A percentile compares a stretch with the other conserved stretches of the same genome.
These are phyloP conservation scores for Scytalopus superciliaris DNA, from an alignment of 2,113 vertebrate genomes.

Conservation along the genomic window DNA sequence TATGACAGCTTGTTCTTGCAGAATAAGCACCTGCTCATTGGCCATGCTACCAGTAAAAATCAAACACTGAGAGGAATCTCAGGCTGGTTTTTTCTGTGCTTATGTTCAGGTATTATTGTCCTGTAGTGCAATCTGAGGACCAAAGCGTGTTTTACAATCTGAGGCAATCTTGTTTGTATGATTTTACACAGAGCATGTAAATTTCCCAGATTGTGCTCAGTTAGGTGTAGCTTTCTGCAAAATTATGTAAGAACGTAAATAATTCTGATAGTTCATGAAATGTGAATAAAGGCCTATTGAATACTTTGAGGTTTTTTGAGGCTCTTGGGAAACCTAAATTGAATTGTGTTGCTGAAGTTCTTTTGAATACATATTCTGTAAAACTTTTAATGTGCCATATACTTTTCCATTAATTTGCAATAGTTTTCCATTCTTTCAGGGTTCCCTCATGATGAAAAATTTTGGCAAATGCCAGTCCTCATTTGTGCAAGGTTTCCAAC, in stretches of 20 bases:
- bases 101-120: neutral
- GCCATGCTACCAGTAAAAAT: neutral
- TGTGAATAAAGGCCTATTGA: neutral
- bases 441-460: neutral
- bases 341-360: neutral
- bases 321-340: neutral
- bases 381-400: neutral
- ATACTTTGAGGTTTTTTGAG: neutral
- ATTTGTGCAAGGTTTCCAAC: neutral
- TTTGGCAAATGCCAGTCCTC: neutral
- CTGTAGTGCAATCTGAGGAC: neutral
- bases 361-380: neutral
- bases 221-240: constrained; percentile 12
- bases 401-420: neutral
- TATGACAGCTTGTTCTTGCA: neutral
- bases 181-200: neutral
- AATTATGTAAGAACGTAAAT: constrained; percentile 4
- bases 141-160: neutral
- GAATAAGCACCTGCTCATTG: neutral
- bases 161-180: neutral
- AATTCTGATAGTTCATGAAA: constrained; percentile 32
- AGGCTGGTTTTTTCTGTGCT: neutral
- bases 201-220: neutral
- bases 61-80: neutral
- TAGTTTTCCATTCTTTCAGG: neutral